Evolutionary conservation across 2,888 invertebrate genomes (phyloP), one percentile per base, ranked within the genome.

Genomic region (Bugulina stolonifera): DNA sequence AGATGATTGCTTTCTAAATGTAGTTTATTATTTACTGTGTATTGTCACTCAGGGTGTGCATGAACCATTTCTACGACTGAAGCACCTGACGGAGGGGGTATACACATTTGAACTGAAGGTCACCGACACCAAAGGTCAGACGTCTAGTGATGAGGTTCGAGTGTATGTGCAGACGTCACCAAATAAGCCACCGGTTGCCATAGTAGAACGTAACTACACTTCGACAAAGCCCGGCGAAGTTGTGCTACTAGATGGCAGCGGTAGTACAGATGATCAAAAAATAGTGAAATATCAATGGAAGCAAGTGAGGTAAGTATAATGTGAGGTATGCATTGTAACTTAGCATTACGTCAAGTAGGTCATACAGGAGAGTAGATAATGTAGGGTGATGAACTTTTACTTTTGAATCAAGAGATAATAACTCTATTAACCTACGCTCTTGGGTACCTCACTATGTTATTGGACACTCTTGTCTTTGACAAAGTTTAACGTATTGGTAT

Each of bases 101-200:
- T 97, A 96, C 83, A 93, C 93, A 0, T 96, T 95, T 85, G 91
- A 91, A 3, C 86, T 96, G 64, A 93, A 93, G 86, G 96, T 96
- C 35, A 94, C 93, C 0, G 96, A 97, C 80, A 91, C 91, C 72
- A 91, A 93, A 0, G 92, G 91, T 1, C 95, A 96, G 85, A 90
- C 89, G 0, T 93, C 93, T 52, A 90, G 90, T 0, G 93, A 94
- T 0, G 91, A 91, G 76, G 93, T 94, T 0, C 93, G 92, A 80
- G 94, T 96, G 0, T 94, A 94, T 83, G 95, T 96, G 0, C 94
- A 94, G 83, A 91, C 91, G 76, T 82, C 81, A 75, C 78, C 79
- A 35, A 85, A 85, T 77, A 80, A 80, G 43, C 79, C 84, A 0
- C 86, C 86, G 1, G 76, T 78, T 82, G 89, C 89, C 0, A 82